Conservation (phyloP, 2,888 invertebrate species). For the Hydriomena furcata region DNA sequence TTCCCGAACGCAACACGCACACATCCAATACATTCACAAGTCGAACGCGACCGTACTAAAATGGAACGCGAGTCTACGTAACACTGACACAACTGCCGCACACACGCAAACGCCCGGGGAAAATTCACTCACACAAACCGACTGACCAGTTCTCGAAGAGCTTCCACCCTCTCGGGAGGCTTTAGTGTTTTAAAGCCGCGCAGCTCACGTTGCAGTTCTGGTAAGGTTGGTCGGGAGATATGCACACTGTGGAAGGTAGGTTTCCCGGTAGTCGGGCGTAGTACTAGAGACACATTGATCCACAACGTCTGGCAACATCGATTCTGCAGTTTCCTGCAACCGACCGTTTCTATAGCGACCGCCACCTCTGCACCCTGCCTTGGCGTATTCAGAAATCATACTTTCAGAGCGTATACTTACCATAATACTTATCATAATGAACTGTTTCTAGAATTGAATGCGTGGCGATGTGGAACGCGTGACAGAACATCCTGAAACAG, state of each 20-base stretch:
- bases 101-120: conserved; percentile 63
- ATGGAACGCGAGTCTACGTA: conserved; percentile 63
- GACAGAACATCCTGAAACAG: neutral
- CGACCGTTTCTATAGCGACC: conserved; percentile 69
- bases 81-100: conserved; percentile 58
- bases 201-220: conserved; percentile 49
- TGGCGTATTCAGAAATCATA: conserved; percentile 54
- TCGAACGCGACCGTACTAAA: conserved; percentile 56
- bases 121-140: conserved; percentile 55
- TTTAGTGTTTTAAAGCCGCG: conserved; percentile 31
- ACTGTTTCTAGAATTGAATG: neutral
- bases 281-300: conserved; percentile 84
- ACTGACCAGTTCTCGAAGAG: conserved; percentile 44
- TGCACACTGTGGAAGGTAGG: conserved; percentile 62
- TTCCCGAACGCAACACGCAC: conserved; percentile 65
- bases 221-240: conserved; percentile 44
- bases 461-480: neutral
- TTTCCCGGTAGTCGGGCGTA: conserved; percentile 78
- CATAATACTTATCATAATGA: too few relatives aligned
- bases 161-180: conserved; percentile 47
- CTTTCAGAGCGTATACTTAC: neutral
- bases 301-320: conserved; percentile 82
- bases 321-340: conserved; percentile 83
- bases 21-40: conserved; percentile 76
- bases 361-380: conserved; percentile 68